A percentile compares a stretch with the other conserved stretches of the same genome.
These are phyloP conservation scores for Anthrax anthrax DNA, from an alignment of 2,888 invertebrate genomes.

Conservation along the genomic window DNA sequence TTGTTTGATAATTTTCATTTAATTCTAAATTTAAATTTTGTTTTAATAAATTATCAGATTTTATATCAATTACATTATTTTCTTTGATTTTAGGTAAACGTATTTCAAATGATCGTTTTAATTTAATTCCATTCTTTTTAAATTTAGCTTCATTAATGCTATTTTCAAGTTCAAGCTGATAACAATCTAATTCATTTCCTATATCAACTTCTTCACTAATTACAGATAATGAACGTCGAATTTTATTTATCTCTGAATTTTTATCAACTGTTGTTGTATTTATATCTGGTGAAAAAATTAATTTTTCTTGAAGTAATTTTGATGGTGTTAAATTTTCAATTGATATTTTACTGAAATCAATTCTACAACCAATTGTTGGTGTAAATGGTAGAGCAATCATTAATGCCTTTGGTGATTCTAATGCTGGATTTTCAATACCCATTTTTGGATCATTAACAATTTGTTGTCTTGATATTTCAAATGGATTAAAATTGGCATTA, in stretches of 20 bases:
- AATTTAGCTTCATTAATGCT: slow-evolving; percentile 34
- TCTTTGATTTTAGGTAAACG: slow-evolving; percentile 13
- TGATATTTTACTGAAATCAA: slow-evolving; percentile 20
- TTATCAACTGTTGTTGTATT: too few species aligned
- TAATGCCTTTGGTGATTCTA: slow-evolving; percentile 18
- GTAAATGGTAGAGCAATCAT: slow-evolving; percentile 29
- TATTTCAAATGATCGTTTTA: slow-evolving; percentile 7
- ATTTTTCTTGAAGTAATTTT: slow-evolving; percentile 27
- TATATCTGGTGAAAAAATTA: slow-evolving; percentile 21
- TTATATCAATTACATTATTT: slow-evolving; percentile 5
- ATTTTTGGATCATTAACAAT: slow-evolving; percentile 5
- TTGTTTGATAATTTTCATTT: slow-evolving; percentile 1
- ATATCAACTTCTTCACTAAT: slow-evolving; percentile 33
- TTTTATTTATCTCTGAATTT: slow-evolving; percentile 10
- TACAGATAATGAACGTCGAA: slow-evolving; percentile 19
- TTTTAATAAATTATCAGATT: too few species aligned
- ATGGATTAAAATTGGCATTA: slow-evolving; percentile 26
- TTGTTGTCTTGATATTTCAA: slow-evolving; percentile 25
- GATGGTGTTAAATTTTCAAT: slow-evolving; percentile 26
- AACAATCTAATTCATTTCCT: slow-evolving; percentile 31
- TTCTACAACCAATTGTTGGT: slow-evolving; percentile 29
- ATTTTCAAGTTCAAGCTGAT: slow-evolving; percentile 33
- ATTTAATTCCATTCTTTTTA: slow-evolving; percentile 13
- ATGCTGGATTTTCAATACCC: slow-evolving; percentile 18
- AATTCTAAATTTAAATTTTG: too few species aligned